These are phyloP conservation scores for Didymodactylos carnosus DNA, from an alignment of 2,888 invertebrate species.

Conservation along the genomic window DNA sequence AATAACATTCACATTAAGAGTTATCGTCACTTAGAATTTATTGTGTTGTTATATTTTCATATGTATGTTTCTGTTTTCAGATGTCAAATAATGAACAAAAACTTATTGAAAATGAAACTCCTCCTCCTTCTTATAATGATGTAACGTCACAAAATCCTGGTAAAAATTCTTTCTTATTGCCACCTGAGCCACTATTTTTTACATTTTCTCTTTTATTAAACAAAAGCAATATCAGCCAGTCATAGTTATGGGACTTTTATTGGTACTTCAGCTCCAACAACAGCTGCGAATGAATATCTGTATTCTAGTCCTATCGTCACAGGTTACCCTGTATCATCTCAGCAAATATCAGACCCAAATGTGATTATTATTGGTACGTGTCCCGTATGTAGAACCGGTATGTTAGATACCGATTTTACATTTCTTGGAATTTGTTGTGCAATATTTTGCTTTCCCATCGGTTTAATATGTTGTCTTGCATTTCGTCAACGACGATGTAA, in stretches of 20 bases:
- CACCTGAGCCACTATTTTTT: too few relatives aligned
- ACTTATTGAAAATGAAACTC: not conserved
- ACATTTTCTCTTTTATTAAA: too few relatives aligned
- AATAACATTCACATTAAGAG: too few relatives aligned
- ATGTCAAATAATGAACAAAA: not conserved
- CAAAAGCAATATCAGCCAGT: too few relatives aligned
- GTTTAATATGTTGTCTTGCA: constrained; percentile 63
- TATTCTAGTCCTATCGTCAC: not conserved
- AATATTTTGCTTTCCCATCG: constrained; percentile 63
- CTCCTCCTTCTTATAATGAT: not conserved
- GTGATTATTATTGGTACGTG: constrained; percentile 67
- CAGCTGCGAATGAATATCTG: not conserved
- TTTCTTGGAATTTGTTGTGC: constrained; percentile 63
- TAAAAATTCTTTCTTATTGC: not conserved
- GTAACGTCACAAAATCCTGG: not conserved
- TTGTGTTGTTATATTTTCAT: too few relatives aligned
- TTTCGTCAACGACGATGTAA: constrained; percentile 63
- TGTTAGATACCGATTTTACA: constrained; percentile 65
- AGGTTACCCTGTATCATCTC: too few relatives aligned
- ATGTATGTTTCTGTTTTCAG: too few relatives aligned
- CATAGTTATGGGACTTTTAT: not conserved
- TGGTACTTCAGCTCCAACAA: not conserved
- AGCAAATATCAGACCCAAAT: constrained; percentile 1
- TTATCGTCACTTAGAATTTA: too few relatives aligned
- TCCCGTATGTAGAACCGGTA: constrained; percentile 59